Evolutionary conservation across 2,113 vertebrate genomes (phyloP), one percentile per base, ranked within the genome.

Genomic region (Calidris pygmaea): DNA sequence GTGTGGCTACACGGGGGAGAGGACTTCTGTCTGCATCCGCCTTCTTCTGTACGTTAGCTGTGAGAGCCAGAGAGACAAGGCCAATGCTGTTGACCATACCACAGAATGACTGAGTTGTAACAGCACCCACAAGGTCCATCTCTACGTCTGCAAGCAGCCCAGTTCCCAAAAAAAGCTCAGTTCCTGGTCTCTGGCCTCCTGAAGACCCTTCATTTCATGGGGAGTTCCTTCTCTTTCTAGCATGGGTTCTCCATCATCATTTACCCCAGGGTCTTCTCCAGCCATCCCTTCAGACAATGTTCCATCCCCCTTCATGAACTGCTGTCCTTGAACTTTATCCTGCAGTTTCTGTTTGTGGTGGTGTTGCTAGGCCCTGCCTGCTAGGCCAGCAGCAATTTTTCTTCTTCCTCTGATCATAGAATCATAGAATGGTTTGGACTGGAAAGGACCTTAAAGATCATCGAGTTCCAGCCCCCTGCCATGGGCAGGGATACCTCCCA

Each of bases 1-100:
- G 35, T n/a, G 23, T 2, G 5, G 17, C 12, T 67, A 1, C 7
- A 1, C 2, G 3, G 3, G 7, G 34, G 13, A 12, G 60, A 39
- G 60, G 37, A 19, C 26, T 19, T 17, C 59, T 62, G 16, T 12
- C 60, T 39, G 24, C 60, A 39, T 34, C 39, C 27, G 27, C 34
- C 5, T 1, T 12, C 29, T 70, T 11, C 24, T 45, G 60, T 10
- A 26, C 22, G 6, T 60, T 13, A 58, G 26, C 39, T 70, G 23
- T 48, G 19, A 52, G 0, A 20, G 26, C 4, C 20, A 43, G 29
- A 15, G 2, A 35, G 43, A 37, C 27, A 26, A 39, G 47, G 34
- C 8, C 39, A 78, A 66, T 1, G 0, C 10, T 24, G 14, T 30
- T 85, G 66, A 11, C 7, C 48, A 18, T 23, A 45, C 37, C 18